Base-by-base conservation (phyloP, 2,888 invertebrate genomes). In the Steinernema carpocapsae region DNA sequence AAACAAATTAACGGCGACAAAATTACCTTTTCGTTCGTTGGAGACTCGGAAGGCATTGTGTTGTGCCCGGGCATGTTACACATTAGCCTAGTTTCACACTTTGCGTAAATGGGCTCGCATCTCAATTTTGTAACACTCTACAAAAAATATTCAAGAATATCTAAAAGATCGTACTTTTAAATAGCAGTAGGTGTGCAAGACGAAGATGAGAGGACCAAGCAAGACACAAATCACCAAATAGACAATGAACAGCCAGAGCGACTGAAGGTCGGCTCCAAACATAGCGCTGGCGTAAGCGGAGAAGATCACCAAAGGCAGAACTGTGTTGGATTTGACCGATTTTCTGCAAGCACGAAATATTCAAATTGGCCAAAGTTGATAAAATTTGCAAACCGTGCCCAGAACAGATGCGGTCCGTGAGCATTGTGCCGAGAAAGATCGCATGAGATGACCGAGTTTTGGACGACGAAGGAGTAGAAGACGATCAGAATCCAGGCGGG, bases 181-280 rank as follows among this genome's bases (percentile, higher is more conserved):
- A 24, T 74, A 74, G 45, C 74, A 74, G 29, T 77, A 73, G n/a
- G 77, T 77, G 56, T 77, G 77, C 14, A 77, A 42, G 14, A 77
- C 24, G 71, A 77, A 77, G 19, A 77, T n/a, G 17, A 77, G 12
- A 4, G 77, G 76, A 10, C 77, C 77, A 22, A 78, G 72, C 1
- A 77, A 14, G 17, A 74, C 19, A 37, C 73, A 73, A 7, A 77
- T 6, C 0, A 64, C 72, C 4, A 43, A 17, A 43, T 77, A 77
- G n/a, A 73, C 70, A n/a, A 64, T 70, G 48, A 64, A 59, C 19
- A 77, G 64, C 77, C 77, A 77, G n/a, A 77, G 48, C 19, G 48
- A 48, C 29, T 77, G 77, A 56, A 77, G 59, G 37, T 77, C 77
- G 17, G 78, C 72, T 6, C 74, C 77, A 51, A 77, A 77, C 12